Conservation (phyloP, 2,113 vertebrate genomes). For the Centropristis striata region DNA sequence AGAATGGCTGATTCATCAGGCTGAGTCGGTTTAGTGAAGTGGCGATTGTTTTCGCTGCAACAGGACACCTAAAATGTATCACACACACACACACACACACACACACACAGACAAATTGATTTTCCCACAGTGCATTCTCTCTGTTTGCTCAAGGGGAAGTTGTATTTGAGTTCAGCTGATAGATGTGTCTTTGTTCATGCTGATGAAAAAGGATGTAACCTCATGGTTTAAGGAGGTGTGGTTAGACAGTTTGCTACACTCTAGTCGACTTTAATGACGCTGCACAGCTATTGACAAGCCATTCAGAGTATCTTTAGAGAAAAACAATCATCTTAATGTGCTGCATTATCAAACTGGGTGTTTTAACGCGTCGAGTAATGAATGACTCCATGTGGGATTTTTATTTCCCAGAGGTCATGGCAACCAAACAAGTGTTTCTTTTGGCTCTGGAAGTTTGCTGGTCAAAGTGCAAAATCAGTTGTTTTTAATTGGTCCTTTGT, state of each 20-base stretch:
- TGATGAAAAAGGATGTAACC: conserved; percentile 31
- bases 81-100: neutral
- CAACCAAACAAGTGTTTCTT: conserved; percentile 14
- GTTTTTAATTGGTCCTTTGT: conserved; percentile 50
- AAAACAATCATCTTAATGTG: neutral
- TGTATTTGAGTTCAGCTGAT: conserved; percentile 5
- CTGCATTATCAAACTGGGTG: neutral
- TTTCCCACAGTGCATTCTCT: conserved; percentile 29
- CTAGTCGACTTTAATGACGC: neutral
- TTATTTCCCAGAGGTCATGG: conserved; percentile 20
- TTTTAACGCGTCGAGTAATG: conserved; percentile 9
- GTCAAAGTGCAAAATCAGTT: conserved; percentile 22
- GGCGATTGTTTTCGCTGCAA: conserved; percentile 46
- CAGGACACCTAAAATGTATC: conserved; percentile 23
- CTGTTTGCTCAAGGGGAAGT: conserved; percentile 28
- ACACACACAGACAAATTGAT: conserved; percentile 7
- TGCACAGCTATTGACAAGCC: neutral
- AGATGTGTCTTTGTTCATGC: conserved; percentile 51
- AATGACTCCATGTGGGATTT: neutral
- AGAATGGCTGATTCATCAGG: conserved; percentile 70
- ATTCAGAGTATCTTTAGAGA: neutral
- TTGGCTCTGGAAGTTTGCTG: conserved; percentile 1
- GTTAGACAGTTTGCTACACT: conserved; percentile 11
- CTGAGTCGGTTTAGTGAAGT: conserved; percentile 46
- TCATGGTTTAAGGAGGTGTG: conserved; percentile 14